phyloP scores from a whole-genome alignment of 2,113 vertebrate species.

The Periophthalmodon schlosseri region DNA sequence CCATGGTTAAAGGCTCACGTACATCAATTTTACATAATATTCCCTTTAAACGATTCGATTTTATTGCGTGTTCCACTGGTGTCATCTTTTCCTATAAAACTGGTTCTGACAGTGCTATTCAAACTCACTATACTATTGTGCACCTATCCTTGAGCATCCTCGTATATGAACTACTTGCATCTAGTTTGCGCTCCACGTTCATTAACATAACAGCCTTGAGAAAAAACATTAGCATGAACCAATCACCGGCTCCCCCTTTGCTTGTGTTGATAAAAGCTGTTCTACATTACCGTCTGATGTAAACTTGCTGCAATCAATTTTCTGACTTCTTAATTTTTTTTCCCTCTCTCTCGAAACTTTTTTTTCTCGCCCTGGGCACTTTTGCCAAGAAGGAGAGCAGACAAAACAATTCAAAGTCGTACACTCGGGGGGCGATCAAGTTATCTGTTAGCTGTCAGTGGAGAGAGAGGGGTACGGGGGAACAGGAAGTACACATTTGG shows the following conservation, averaged over 20 bases:
- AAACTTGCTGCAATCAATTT: conserved; percentile 67
- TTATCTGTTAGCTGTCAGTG: conserved; percentile 33
- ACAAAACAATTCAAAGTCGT: conserved; percentile 47
- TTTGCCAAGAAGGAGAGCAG: conserved; percentile 52
- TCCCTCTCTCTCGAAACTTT: conserved; percentile 24
- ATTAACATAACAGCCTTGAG: conserved; percentile 61
- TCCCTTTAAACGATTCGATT: not conserved
- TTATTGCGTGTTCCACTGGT: not conserved
- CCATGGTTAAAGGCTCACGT: too few species aligned
- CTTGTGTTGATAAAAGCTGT: conserved; percentile 59
- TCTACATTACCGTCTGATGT: conserved; percentile 60
- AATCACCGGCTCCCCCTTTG: conserved; percentile 47
- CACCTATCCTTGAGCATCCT: conserved; percentile 33
- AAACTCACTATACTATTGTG: conserved; percentile 48
- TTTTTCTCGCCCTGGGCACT: conserved; percentile 46
- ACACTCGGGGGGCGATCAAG: conserved; percentile 21
- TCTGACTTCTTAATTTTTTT: conserved; percentile 14
- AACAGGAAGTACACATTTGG: conserved; percentile 28
- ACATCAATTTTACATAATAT: too few species aligned
- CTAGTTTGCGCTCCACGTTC: conserved; percentile 47
- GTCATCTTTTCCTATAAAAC: not conserved
- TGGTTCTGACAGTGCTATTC: not conserved
- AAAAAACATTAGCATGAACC: conserved; percentile 58
- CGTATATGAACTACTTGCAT: conserved; percentile 34
- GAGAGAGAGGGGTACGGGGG: not conserved